phyloP scores from a whole-genome alignment of 64 coral and sea anemone species.

The Stichodactyla mertensii region DNA sequence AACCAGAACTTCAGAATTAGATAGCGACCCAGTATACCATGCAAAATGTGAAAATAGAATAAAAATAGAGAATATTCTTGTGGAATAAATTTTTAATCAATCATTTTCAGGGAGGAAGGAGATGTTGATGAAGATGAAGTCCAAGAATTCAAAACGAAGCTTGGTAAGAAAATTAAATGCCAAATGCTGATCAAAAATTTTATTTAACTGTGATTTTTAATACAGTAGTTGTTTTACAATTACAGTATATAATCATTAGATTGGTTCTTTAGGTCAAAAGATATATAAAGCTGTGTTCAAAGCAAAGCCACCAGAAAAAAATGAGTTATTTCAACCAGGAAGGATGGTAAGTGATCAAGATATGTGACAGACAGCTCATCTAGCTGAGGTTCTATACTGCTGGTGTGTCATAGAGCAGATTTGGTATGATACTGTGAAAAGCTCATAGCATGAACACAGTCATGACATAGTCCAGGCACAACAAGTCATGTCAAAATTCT shows the following conservation, averaged over 20 bases:
- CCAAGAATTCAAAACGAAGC: conserved; percentile 76
- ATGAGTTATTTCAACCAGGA: conserved; percentile 96
- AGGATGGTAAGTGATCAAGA: conserved; percentile 68
- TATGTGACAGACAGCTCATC: too few species aligned
- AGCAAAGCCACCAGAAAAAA: conserved; percentile 77
- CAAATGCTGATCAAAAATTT: background rate
- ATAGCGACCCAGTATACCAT: too few species aligned
- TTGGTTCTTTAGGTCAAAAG: conserved; percentile 62
- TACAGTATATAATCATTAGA: background rate
- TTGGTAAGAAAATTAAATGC: conserved; percentile 43
- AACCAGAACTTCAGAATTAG: background rate
- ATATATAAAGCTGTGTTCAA: conserved; percentile 93
- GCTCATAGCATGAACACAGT: too few species aligned
- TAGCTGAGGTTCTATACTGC: too few species aligned
- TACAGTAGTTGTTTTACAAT: background rate
- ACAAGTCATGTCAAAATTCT: too few species aligned
- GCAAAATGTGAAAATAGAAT: background rate
- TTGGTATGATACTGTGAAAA: too few species aligned
- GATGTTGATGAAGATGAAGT: conserved; percentile 69
- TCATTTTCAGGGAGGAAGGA: conserved; percentile 50
- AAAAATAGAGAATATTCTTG: background rate
- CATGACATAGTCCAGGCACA: too few species aligned
- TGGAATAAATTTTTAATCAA: background rate
- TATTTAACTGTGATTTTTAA: background rate
- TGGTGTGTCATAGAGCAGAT: too few species aligned